Evolutionary conservation across 2,113 vertebrate species (phyloP), one percentile per base, ranked within the genome.

Genomic region (Siniperca chuatsi): DNA sequence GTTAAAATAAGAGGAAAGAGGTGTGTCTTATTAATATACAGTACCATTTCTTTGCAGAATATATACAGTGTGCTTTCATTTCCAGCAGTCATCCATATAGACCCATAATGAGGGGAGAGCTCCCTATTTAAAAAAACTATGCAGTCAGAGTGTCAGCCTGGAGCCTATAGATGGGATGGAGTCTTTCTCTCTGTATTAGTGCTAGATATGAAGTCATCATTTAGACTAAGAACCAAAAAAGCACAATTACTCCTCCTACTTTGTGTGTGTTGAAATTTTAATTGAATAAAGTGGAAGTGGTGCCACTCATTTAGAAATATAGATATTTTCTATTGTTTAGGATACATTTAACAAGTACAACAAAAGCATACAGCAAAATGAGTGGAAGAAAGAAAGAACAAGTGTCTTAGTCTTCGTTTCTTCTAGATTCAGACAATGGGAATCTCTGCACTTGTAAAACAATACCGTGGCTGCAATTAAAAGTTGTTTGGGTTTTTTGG

Each of bases 391-490:
- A 65, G 25, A 58, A 23, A 29, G 21, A 12, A 46, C 7, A 52
- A 44, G 1, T 62, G n/a, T 9, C 21, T 44, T 37, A 1, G 13
- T 25, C 44, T 68, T 44, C 40, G 15, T 37, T 33, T 64, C n/a
- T 9, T 40, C 33, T 44, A 13, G 3, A 52, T 55, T 69, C 12
- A 66, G 21, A 83, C 44, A 33, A n/a, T 21, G 15, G 6, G 8
- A 77, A 40, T 82, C 10, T 44, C 18, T 76, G 21, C 60, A 76
- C 55, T 78, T 82, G 74, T 83, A 87, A 89, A 83, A 67, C 23
- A 65, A 58, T 50, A 70, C 21, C 11, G 37, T 83, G 52, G 66
- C 70, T 75, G 72, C 79, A 87, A 90, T 92, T 90, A 77, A 86
- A 90, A 90, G 77, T 62, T 48, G 77, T 62, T 48, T 48, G 46